Conservation (phyloP, 2,888 invertebrate species). For the Amorpha juglandis region DNA sequence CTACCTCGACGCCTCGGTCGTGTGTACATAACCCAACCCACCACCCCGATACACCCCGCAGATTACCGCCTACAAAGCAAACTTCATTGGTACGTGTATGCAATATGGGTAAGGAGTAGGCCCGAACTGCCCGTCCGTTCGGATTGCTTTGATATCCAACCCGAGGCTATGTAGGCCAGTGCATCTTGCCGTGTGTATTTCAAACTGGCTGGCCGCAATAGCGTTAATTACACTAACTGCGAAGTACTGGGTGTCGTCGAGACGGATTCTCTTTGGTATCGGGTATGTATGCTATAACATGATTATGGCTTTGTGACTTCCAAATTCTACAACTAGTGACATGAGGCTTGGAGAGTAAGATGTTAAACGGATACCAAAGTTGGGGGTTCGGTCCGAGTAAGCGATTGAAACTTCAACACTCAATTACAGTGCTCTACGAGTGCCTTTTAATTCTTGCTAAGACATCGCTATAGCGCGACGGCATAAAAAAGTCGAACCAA, state of each 20-base stretch:
- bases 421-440: neutral
- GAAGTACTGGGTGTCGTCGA: slow-evolving; percentile 1
- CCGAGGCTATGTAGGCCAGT: slow-evolving; percentile 59
- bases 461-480: no score
- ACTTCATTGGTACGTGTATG: slow-evolving; percentile 84
- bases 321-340: neutral
- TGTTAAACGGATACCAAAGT: neutral
- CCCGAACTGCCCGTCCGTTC: slow-evolving; percentile 71
- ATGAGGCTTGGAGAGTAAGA: neutral
- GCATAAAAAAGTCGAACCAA: no score
- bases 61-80: slow-evolving; percentile 85
- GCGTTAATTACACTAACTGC: slow-evolving; percentile 63
- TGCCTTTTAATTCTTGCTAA: neutral
- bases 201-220: slow-evolving; percentile 60
- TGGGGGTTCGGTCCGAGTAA: neutral
- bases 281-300: neutral
- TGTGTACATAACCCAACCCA: slow-evolving; percentile 81
- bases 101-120: slow-evolving; percentile 82
- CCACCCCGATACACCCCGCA: slow-evolving; percentile 80
- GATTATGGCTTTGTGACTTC: neutral
- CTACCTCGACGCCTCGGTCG: slow-evolving; percentile 83
- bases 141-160: slow-evolving; percentile 80
- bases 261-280: neutral
- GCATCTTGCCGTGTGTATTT: slow-evolving; percentile 62
- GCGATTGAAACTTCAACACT: neutral